Base-by-base conservation (phyloP, 2,113 vertebrate species). In the Planiliza haematocheilus region DNA sequence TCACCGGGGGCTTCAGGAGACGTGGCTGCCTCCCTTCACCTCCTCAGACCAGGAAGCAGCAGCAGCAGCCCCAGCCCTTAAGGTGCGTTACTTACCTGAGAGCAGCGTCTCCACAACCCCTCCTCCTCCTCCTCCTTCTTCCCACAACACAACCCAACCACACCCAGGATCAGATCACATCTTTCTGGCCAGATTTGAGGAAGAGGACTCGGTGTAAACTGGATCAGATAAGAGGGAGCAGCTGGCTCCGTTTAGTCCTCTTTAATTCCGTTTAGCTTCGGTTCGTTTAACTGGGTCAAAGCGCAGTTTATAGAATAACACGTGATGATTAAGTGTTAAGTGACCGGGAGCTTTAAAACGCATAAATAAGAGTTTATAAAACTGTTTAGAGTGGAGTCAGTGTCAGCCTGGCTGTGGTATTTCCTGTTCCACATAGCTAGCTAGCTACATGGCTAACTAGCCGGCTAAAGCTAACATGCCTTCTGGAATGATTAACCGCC, bases 391-490 rank as follows among this genome's bases (percentile, higher is more conserved):
- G 24, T 30, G 24, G n/a, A 30, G 13, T 14, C 43, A 1, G 48
- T 16, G 48, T 10, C 17, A 43, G 57, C 9, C 53, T 30, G 46
- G 14, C 39, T 56, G 12, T 50, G 83, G 76, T 2, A 80, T 89
- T 91, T 90, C 83, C 88, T 88, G 88, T 53, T 85, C 72, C 67
- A 69, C 60, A 59, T 62, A 53, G 37, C 10, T n/a, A 58, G 71
- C 37, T 80, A 83, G 78, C 84, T 71, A 37, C 46, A 67, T 6
- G 8, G 83, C 83, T 88, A 70, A 84, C 84, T 71, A 37, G 46
- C 67, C 4, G 8, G 83, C 83, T 88, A 70, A 84, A 39, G 88
- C 81, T 91, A 88, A 36, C 72, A 17, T 13, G 20, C 42, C 58
- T 60, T 7, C 74, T n/a, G 77, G 65, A 78, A 84, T 42, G 49